Base-by-base conservation (phyloP, 2,888 invertebrate species). In the Anorthoa munda region DNA sequence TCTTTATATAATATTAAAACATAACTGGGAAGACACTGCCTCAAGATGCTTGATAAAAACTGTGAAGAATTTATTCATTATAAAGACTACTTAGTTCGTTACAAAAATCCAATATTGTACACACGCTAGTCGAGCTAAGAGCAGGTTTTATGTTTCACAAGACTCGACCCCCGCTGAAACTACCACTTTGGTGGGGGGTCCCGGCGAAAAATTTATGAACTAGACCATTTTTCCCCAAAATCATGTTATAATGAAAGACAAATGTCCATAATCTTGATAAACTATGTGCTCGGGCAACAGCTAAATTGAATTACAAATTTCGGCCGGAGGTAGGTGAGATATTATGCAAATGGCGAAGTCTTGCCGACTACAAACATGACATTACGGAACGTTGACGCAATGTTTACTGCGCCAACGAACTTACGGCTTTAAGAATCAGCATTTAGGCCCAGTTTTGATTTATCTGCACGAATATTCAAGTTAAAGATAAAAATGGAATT, bases 221-320 rank as follows among this genome's bases (percentile, higher is more conserved):
- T 83, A 74, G 70, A 72, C 75, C 61, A 69, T 78, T 79, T 68
- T 84, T 45, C 46, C 60, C 59, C 79, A 50, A 77, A 85, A 87
- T 81, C 72, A 79, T 77, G 72, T 77, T 68, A 79, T 79, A 82
- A 87, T 86, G 84, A 85, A 83, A 86, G 86, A 87, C 85, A 85
- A 88, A 88, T 86, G 87, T 86, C 81, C 80, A 79, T 86, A 86
- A 89, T 89, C 87, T 82, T 85, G 81, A 88, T 87, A 88, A 89
- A 89, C 89, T 89, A 88, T 87, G 82, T 86, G 86, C 87, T 88
- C 85, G 85, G 85, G 86, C 86, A 86, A 79, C 86, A 87, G 86
- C 90, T 84, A 89, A 92, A 92, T 92, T 92, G 90, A 91, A 92
- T 92, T 88, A 91, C 91, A 91, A 91, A 92, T 92, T 90, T 86